These are phyloP conservation scores for Tokudaia tokunoshimensis DNA, from an alignment of 2,797 vertebrate species.

Conservation along the genomic window DNA sequence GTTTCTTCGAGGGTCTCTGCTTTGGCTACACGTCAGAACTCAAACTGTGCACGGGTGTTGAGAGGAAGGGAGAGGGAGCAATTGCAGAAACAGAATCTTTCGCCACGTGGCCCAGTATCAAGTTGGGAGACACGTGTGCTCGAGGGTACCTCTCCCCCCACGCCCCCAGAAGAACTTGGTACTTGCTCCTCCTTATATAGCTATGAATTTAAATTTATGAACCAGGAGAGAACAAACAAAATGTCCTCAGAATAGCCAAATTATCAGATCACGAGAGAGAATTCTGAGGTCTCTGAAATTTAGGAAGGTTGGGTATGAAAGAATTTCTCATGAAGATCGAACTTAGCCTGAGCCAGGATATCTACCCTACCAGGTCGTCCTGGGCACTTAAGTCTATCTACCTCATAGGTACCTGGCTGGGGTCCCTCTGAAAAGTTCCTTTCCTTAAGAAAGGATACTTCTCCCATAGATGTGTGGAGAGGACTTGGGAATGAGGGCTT, in stretches of 20 bases:
- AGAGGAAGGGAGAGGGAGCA: not conserved
- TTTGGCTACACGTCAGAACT: not conserved
- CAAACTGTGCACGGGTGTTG: not conserved
- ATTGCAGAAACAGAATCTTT: not conserved
- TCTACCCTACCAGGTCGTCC: not conserved
- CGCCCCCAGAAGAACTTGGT: not conserved
- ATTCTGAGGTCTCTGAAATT: conserved; percentile 22
- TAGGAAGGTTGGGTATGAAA: not conserved
- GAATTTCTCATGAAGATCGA: not conserved
- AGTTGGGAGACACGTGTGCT: not conserved
- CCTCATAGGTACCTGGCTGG: not conserved
- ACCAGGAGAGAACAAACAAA: not conserved
- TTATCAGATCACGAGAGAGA: not conserved
- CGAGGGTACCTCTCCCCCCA: no score
- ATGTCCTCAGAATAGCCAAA: not conserved
- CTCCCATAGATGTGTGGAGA: not conserved
- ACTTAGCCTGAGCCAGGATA: not conserved
- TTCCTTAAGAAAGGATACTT: not conserved
- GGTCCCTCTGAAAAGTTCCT: not conserved
- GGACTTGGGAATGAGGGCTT: not conserved
- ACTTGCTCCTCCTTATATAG: not conserved
- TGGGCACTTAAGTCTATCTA: not conserved
- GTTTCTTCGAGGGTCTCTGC: not conserved
- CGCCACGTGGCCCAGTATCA: not conserved
- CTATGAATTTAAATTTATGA: not conserved